Conservation (phyloP, 2,888 invertebrate genomes). For the Proisotoma minuta region DNA sequence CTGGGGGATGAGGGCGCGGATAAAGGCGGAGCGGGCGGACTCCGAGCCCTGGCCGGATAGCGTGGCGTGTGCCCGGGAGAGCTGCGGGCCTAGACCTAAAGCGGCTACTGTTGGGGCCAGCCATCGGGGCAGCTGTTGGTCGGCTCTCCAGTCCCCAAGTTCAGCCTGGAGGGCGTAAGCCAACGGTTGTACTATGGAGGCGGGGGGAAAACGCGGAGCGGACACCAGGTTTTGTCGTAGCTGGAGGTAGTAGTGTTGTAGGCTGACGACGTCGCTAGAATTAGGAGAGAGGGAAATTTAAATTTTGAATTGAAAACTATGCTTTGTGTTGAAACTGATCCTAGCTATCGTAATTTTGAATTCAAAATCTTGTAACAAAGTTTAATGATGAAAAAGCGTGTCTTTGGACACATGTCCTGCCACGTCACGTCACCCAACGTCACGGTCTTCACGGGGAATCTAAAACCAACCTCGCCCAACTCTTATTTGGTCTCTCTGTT, state of each 20-base stretch:
- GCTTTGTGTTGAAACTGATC: no score
- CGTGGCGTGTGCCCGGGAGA: slow-evolving; percentile 42
- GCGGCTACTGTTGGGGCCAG: slow-evolving; percentile 27
- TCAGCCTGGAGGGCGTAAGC: slow-evolving; percentile 46
- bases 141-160: slow-evolving; percentile 46
- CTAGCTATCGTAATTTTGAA: no score
- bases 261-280: slow-evolving; percentile 74
- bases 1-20: slow-evolving; percentile 45
- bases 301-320: no score
- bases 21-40: slow-evolving; percentile 43
- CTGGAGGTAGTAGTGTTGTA: slow-evolving; percentile 92
- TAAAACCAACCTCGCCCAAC: slow-evolving; percentile 16
- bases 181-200: slow-evolving; percentile 41
- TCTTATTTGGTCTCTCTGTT: not conserved
- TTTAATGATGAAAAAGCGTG: no score
- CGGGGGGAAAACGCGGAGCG: slow-evolving; percentile 38
- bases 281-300: no score
- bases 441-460: not conserved
- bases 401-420: no score
- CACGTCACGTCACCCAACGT: no score
- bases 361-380: no score
- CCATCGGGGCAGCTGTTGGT: slow-evolving; percentile 43
- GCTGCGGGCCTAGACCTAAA: slow-evolving; percentile 26
- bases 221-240: slow-evolving; percentile 75
- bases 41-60: slow-evolving; percentile 36